Conservation (phyloP, 2,113 vertebrate species). For the Elephantulus edwardii region DNA sequence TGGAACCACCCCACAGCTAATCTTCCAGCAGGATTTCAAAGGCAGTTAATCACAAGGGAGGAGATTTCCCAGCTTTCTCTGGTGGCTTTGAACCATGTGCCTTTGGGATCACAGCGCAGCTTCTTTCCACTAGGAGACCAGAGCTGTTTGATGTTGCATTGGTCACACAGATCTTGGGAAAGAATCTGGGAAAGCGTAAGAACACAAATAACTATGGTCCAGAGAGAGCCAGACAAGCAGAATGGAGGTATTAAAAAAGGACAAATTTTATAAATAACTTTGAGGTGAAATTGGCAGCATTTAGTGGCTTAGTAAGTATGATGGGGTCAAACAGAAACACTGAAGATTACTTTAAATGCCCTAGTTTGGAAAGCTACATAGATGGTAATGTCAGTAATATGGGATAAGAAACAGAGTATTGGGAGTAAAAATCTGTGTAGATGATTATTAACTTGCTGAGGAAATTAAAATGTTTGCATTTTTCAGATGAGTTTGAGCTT, state of each 20-base stretch:
- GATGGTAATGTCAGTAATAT: background rate
- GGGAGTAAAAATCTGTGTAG: constrained; percentile 18
- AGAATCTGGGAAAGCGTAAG: constrained; percentile 11
- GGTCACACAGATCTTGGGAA: no score
- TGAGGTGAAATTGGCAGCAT: background rate
- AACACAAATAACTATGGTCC: background rate
- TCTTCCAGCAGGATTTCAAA: no score
- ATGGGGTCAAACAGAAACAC: background rate
- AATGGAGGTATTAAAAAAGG: background rate
- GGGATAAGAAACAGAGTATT: background rate
- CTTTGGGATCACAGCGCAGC: no score
- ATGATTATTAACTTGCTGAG: constrained; percentile 42
- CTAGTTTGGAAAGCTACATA: background rate
- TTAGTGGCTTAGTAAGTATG: background rate
- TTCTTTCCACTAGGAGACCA: no score
- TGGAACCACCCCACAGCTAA: no score
- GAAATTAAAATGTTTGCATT: constrained; percentile 66
- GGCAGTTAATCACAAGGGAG: no score
- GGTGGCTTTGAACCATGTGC: no score
- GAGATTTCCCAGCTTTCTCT: no score
- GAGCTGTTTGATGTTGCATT: no score
- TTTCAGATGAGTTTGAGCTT: constrained; percentile 55
- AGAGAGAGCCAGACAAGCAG: constrained; percentile 10
- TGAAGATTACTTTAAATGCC: background rate
- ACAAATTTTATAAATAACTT: background rate